Conservation (phyloP, 2,113 vertebrate genomes). For the Hemichromis elongatus region DNA sequence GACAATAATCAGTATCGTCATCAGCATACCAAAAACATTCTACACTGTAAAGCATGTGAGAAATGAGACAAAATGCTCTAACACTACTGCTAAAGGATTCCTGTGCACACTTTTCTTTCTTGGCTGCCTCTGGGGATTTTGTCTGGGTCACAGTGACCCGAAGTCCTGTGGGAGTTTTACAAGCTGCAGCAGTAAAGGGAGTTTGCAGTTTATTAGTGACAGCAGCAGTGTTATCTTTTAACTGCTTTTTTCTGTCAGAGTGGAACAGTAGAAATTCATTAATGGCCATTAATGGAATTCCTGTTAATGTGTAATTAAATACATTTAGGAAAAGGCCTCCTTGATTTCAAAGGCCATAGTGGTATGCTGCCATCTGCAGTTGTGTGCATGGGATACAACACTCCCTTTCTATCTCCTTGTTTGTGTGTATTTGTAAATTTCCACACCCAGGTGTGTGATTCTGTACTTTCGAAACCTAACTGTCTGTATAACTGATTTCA, state of each 20-base stretch:
- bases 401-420: background rate
- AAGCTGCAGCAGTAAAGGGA: constrained; percentile 12
- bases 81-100: constrained; percentile 10
- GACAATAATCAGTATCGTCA: background rate
- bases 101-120: constrained; percentile 5
- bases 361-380: constrained; percentile 72
- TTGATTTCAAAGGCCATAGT: constrained; percentile 43
- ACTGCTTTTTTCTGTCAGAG: background rate
- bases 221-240: background rate
- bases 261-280: constrained; percentile 2
- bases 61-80: constrained; percentile 22
- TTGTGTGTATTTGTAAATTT: background rate
- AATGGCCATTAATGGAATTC: constrained; percentile 17
- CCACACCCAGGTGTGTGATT: background rate
- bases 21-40: background rate
- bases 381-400: constrained; percentile 15
- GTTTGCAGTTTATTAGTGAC: background rate
- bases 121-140: constrained; percentile 34
- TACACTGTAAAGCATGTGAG: background rate
- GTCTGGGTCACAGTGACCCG: constrained; percentile 52
- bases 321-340: constrained; percentile 1
- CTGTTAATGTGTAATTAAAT: background rate
- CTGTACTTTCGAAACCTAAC: background rate
- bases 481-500: background rate
- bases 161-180: background rate